Evolutionary conservation across 2,888 invertebrate species (phyloP), one percentile per base, ranked within the genome.

Genomic region (Monochamus alternatus): DNA sequence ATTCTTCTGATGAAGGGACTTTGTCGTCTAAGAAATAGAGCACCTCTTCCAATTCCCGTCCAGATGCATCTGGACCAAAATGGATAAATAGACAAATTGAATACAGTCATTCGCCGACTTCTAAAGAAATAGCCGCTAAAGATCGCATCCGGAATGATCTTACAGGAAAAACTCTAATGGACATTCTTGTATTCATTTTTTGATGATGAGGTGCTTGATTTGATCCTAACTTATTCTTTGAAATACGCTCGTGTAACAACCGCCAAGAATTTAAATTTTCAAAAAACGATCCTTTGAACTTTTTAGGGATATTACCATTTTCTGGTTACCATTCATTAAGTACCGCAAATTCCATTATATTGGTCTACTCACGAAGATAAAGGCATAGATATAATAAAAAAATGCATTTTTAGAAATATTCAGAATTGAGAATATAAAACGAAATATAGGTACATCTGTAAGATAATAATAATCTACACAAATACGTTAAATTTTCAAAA

Each of bases 401-500:
- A 64, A 2, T 31, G 43, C 2, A 81, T 81, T 76, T 72, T 65
- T 58, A 63, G 82, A 12, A 82, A 81, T 69, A 22, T 22, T 22
- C 22, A 69, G 59, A 58, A 80, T 82, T 74, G n/a, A 47, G 30
- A 12, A 10, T 30, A 81, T 82, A 68, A 82, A 81, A 75, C n/a
- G 59, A 65, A 79, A 84, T 65, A 12, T 22, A 22, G 22, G 22
- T 82, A 7, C 82, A 84, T 78, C 43, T 83, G 7, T 74, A 79
- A 8, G 78, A 84, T 66, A 82, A 64, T 43, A 8, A 43, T 14
- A n/a, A 38, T 1, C n/a, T 64, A 4, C 7, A 64, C 12, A 64
- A 64, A 43, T 1, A 64, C 0, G 64, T 44, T 43, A 64, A 64
- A 64, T 64, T 43, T 43, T 70, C 78, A 55, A 84, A 84, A 81